Percentiles rank a stretch among this genome's conserved stretches.
Conservation (phyloP, 1,140 invertebrate species). For the Acromyrmex echinatior region DNA sequence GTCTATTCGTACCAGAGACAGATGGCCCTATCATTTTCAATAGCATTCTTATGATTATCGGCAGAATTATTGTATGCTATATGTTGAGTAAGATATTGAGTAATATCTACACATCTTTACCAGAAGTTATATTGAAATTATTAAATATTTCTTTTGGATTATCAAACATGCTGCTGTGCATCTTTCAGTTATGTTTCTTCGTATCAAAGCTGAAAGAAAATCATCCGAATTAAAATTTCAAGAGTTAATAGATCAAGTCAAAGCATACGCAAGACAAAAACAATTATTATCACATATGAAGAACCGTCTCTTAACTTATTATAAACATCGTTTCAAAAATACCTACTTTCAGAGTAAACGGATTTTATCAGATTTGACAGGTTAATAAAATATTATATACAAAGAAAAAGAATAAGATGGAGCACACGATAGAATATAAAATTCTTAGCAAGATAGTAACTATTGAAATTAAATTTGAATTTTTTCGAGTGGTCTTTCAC, state of each 20-base stretch:
- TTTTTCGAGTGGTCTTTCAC: too few species aligned
- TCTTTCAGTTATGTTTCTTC: slow-evolving; percentile 80
- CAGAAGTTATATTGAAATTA: background rate
- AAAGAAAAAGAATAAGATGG: background rate
- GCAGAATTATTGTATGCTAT: slow-evolving; percentile 81
- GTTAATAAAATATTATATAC: slow-evolving; percentile 65
- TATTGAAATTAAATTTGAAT: background rate
- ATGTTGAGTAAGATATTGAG: slow-evolving; percentile 77
- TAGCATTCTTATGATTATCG: slow-evolving; percentile 80
- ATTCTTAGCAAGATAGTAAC: background rate
- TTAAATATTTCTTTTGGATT: background rate
- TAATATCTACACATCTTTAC: slow-evolving; percentile 13
- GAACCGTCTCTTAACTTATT: slow-evolving; percentile 80
- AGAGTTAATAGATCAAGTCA: slow-evolving; percentile 82
- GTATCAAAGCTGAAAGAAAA: slow-evolving; percentile 76
- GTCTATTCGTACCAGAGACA: slow-evolving; percentile 71
- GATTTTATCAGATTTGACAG: slow-evolving; percentile 80
- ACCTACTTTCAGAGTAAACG: slow-evolving; percentile 81
- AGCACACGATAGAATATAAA: background rate
- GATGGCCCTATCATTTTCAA: slow-evolving; percentile 76
- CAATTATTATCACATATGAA: slow-evolving; percentile 82
- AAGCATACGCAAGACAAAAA: slow-evolving; percentile 81
- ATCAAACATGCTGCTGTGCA: background rate
- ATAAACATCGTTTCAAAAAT: slow-evolving; percentile 80
- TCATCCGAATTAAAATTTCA: slow-evolving; percentile 80